phyloP scores from a whole-genome alignment of 2,888 invertebrate species.

The Oscheius onirici region DNA sequence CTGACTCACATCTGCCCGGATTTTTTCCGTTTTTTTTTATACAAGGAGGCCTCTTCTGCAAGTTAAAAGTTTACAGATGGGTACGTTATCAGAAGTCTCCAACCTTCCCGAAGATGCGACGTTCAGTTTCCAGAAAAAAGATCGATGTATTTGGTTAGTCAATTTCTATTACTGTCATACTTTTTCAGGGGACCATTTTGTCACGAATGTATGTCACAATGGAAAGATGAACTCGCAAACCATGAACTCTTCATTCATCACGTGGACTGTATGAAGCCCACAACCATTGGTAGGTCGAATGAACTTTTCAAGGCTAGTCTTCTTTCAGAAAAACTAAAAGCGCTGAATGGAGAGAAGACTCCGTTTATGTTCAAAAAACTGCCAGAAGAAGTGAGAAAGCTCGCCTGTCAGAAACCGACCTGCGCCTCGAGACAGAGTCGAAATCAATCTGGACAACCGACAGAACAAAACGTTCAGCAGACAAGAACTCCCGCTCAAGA shows the following conservation, averaged over 20 bases:
- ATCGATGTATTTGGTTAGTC: neutral
- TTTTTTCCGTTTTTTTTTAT: neutral
- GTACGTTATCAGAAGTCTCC: neutral
- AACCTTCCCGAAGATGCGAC: neutral
- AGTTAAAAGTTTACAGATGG: neutral
- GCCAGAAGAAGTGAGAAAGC: neutral
- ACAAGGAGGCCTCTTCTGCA: neutral
- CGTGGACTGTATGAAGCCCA: neutral
- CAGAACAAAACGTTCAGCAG: no score
- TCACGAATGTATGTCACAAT: conserved; percentile 1
- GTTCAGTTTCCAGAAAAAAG: neutral
- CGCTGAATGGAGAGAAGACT: neutral
- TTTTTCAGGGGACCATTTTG: conserved; percentile 15
- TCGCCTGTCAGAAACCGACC: neutral
- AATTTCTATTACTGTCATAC: neutral
- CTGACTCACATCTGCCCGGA: neutral
- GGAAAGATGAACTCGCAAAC: neutral
- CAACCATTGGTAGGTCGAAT: neutral
- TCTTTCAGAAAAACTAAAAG: neutral
- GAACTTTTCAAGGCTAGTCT: no score
- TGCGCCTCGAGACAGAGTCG: neutral
- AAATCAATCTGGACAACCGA: neutral
- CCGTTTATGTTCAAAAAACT: neutral
- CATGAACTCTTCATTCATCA: conserved; percentile 10
- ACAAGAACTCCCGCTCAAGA: neutral